Conservation (phyloP, 2,888 invertebrate species). For the Xestia rhomboidea region DNA sequence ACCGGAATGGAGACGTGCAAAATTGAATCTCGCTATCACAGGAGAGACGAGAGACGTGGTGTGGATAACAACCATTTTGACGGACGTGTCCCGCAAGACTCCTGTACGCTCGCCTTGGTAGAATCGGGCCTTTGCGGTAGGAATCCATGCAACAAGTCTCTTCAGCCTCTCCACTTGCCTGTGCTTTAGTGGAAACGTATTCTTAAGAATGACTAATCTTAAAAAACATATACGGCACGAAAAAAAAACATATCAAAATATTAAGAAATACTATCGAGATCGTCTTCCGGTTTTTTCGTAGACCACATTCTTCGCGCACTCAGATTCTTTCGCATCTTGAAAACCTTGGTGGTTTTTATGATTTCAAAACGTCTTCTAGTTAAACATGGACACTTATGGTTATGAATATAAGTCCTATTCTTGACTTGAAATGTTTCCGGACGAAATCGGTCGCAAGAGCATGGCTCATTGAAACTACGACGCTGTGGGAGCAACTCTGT, state of each 20-base stretch:
- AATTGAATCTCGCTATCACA: background rate
- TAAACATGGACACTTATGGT: slow-evolving; percentile 55
- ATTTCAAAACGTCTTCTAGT: slow-evolving; percentile 36
- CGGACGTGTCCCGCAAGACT: too few relatives aligned
- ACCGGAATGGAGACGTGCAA: background rate
- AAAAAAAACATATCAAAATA: background rate
- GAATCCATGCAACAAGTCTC: background rate
- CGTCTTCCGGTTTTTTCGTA: background rate
- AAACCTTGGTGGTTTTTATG: slow-evolving; percentile 13
- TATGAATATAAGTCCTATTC: slow-evolving; percentile 47
- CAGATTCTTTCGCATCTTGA: slow-evolving; percentile 28
- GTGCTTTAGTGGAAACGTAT: background rate
- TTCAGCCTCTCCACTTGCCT: background rate
- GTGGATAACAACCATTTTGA: background rate
- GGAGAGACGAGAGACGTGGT: background rate
- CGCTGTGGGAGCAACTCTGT: slow-evolving; percentile 42
- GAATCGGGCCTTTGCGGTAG: background rate
- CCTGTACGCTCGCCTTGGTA: background rate
- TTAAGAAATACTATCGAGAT: slow-evolving; percentile 29
- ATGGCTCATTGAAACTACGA: slow-evolving; percentile 42
- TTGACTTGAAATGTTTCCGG: slow-evolving; percentile 36
- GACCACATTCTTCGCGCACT: slow-evolving; percentile 5
- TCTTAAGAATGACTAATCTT: background rate
- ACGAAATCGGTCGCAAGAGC: slow-evolving; percentile 48
- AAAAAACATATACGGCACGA: background rate